phyloP scores from a whole-genome alignment of 2,888 invertebrate species.

The Graphium colonna region DNA sequence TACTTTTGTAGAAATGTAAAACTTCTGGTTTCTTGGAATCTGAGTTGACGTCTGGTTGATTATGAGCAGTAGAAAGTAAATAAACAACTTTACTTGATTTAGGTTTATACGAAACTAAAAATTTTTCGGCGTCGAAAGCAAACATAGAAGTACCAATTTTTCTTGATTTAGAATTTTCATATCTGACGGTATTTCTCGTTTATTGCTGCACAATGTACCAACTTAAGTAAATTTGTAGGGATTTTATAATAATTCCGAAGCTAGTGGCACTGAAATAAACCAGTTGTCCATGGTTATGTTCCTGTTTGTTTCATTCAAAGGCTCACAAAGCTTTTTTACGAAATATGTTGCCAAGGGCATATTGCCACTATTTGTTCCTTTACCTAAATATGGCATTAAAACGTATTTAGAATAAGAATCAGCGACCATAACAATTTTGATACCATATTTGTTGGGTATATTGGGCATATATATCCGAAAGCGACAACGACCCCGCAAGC shows the following conservation, averaged over 20 bases:
- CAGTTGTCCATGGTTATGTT: no score
- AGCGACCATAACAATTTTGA: no score
- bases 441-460: no score
- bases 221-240: conserved; percentile 5
- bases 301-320: conserved; percentile 15
- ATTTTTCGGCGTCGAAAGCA: conserved; percentile 19
- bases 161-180: background rate
- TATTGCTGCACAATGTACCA: background rate
- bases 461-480: no score
- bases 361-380: no score
- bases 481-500: no score
- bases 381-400: no score
- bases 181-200: conserved; percentile 21
- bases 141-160: conserved; percentile 21
- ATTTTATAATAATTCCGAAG: conserved; percentile 5
- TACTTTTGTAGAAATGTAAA: conserved; percentile 24
- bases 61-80: conserved; percentile 23
- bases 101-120: conserved; percentile 25
- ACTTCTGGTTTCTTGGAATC: conserved; percentile 24
- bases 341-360: no score
- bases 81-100: conserved; percentile 26
- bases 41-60: conserved; percentile 22
- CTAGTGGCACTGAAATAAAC: conserved; percentile 18
- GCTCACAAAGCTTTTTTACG: no score
- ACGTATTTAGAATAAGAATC: no score